phyloP scores from a whole-genome alignment of 2,797 vertebrate genomes.

The Lacerta agilis region DNA sequence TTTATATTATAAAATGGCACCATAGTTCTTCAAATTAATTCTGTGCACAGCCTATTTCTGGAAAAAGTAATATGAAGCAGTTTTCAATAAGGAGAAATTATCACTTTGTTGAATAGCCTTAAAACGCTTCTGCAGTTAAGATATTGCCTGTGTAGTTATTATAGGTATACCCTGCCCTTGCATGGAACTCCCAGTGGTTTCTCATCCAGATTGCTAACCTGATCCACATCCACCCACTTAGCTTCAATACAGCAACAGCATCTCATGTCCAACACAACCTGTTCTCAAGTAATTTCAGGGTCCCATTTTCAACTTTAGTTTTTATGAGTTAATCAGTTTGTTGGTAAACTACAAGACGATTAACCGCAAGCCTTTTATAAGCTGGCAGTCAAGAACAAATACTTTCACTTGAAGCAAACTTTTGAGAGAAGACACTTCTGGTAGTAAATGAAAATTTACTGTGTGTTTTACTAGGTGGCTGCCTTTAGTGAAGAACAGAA shows the following conservation, averaged over 20 bases:
- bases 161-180: background rate
- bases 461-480: conserved; percentile 55
- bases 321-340: background rate
- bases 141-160: background rate
- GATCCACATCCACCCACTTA: background rate
- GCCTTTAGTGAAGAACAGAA: conserved; percentile 53
- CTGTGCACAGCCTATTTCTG: too few relatives aligned
- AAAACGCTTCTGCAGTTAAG: background rate
- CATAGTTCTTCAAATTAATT: too few relatives aligned
- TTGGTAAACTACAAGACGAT: background rate
- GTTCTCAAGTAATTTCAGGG: background rate
- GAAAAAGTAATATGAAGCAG: background rate
- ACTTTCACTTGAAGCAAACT: conserved; percentile 58
- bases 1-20: too few relatives aligned
- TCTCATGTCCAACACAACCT: background rate
- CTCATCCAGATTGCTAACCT: background rate
- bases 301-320: background rate
- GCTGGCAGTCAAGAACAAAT: conserved; percentile 24
- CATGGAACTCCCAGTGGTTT: conserved; percentile 2
- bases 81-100: background rate
- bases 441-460: conserved; percentile 54
- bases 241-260: background rate
- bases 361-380: conserved; percentile 1
- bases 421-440: conserved; percentile 54
- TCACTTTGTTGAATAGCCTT: background rate